Percentiles rank a stretch among this genome's conserved stretches.
phyloP scores from a whole-genome alignment of 2,797 vertebrate species.

The Pitangus sulphuratus region DNA sequence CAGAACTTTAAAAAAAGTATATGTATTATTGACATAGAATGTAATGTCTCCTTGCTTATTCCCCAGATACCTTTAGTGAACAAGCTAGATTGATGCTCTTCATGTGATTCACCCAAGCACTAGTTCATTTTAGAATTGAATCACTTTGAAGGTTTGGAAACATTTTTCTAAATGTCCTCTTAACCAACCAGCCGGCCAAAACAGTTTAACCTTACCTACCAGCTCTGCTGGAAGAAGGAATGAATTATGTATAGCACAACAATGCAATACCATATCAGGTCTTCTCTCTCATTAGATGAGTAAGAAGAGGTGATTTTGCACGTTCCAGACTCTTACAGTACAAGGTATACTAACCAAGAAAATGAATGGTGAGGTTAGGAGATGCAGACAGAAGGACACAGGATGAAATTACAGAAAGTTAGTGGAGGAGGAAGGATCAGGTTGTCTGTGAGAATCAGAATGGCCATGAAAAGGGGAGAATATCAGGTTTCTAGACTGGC shows the following conservation, averaged over 20 bases:
- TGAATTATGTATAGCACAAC: not conserved
- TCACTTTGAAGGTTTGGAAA: not conserved
- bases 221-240: not conserved
- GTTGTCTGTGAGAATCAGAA: not conserved
- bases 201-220: not conserved
- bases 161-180: not conserved
- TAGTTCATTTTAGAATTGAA: not conserved
- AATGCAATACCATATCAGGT: not conserved
- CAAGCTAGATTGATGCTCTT: not conserved
- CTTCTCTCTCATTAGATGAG: not conserved
- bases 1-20: not conserved
- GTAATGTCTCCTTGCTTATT: not conserved
- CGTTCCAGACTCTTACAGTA: not conserved
- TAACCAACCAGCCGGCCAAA: not conserved
- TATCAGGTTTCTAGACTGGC: not conserved
- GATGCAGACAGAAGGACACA: not conserved
- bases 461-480: not conserved
- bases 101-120: not conserved
- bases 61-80: not conserved
- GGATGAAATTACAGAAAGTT: constrained; percentile 37
- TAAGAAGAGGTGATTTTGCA: constrained; percentile 16
- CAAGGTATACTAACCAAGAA: not conserved
- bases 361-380: not conserved
- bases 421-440: not conserved
- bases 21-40: not conserved